These are phyloP conservation scores for Dryobotodes eremita DNA, from an alignment of 2,888 invertebrate species.

Conservation along the genomic window DNA sequence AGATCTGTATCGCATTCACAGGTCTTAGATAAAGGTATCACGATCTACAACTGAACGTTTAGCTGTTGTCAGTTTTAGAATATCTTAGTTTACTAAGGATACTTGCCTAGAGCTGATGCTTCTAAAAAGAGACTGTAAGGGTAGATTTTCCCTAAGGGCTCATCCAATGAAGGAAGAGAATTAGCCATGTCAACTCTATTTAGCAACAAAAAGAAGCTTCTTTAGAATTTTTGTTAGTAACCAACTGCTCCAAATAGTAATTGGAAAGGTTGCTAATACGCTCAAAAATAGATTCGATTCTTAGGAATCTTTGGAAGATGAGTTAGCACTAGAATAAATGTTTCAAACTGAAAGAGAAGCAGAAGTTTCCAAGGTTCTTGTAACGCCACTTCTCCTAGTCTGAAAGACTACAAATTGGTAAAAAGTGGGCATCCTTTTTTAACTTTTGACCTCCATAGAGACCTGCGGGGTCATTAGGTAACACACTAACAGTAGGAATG, in stretches of 20 bases:
- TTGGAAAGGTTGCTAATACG: neutral
- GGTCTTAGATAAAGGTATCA: constrained; percentile 25
- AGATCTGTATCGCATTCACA: constrained; percentile 19
- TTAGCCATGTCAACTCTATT: neutral
- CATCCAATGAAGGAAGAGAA: neutral
- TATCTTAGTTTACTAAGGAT: constrained; percentile 11
- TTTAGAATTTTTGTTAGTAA: neutral
- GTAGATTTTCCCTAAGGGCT: neutral
- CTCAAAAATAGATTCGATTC: neutral
- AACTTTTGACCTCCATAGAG: neutral
- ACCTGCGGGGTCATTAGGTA: no score
- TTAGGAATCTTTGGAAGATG: neutral
- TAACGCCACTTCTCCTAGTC: neutral
- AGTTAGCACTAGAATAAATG: neutral
- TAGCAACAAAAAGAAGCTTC: neutral
- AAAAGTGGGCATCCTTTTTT: neutral
- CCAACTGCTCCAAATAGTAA: neutral
- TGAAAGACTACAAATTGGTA: neutral
- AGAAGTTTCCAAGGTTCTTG: neutral
- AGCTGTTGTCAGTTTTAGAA: neutral
- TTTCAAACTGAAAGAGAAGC: neutral
- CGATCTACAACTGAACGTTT: constrained; percentile 24
- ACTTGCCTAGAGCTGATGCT: neutral
- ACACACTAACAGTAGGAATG: no score
- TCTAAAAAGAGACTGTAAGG: neutral